Evolutionary conservation across 1,140 invertebrate genomes (phyloP).

Genomic region (Pachypeltis micranthus): DNA sequence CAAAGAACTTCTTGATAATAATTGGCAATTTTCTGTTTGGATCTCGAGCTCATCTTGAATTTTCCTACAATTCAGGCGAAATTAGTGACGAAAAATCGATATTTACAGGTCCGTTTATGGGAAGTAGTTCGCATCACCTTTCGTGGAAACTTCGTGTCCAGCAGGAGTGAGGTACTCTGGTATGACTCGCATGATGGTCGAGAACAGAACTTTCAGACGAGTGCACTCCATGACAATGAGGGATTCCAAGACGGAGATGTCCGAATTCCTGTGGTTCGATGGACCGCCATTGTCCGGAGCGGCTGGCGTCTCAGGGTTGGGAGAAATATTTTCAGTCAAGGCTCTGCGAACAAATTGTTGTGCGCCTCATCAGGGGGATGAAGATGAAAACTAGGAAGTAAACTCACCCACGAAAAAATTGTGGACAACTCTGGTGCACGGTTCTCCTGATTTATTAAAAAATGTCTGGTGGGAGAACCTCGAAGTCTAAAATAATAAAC

Average conservation of each 20-base stretch:
- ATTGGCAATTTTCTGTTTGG: slow-evolving; percentile 37
- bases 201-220: slow-evolving; percentile 20
- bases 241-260: slow-evolving; percentile 18
- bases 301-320: slow-evolving; percentile 4
- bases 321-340: slow-evolving; percentile 27
- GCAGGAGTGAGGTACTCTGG: slow-evolving; percentile 21
- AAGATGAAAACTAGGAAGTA: too few species aligned
- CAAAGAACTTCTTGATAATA: slow-evolving; percentile 51
- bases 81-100: slow-evolving; percentile 3
- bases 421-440: too few species aligned
- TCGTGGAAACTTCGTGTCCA: too few species aligned
- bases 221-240: slow-evolving; percentile 20
- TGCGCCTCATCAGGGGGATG: too few species aligned
- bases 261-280: slow-evolving; percentile 2
- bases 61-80: slow-evolving; percentile 35
- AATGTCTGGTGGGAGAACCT: too few species aligned
- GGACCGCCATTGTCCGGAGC: background rate
- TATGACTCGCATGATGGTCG: slow-evolving; percentile 16
- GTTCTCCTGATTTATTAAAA: too few species aligned
- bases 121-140: too few species aligned
- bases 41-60: slow-evolving; percentile 36
- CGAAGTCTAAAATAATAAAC: too few species aligned
- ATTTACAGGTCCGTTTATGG: background rate
- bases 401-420: too few species aligned
- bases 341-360: slow-evolving; percentile 25